phyloP scores from a whole-genome alignment of 2,797 vertebrate genomes.

The Onychomys leucogaster region DNA sequence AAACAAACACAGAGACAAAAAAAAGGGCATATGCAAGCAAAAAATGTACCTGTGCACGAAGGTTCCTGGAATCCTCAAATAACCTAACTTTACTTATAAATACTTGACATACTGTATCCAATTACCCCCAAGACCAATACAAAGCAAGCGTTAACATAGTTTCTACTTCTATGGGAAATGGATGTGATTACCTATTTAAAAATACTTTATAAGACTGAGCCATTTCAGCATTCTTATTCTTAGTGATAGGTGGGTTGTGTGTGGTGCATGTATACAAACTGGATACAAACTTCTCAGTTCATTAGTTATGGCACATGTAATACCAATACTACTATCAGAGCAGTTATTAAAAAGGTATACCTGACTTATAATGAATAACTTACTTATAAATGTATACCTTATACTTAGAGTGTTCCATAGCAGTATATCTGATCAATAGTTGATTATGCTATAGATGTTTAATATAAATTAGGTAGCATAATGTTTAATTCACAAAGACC shows the following conservation, averaged over 20 bases:
- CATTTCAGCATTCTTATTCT: conserved; percentile 66
- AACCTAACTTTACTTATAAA: conserved; percentile 49
- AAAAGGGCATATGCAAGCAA: not conserved
- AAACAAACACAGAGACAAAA: not conserved
- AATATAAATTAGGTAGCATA: not conserved
- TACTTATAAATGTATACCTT: conserved; percentile 1
- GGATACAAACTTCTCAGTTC: conserved; percentile 24
- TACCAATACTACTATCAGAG: not conserved
- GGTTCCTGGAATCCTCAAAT: conserved; percentile 45
- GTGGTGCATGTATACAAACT: not conserved
- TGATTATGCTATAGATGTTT: not conserved
- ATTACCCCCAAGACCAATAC: conserved; percentile 7
- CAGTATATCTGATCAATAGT: conserved; percentile 56
- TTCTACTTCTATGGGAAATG: conserved; percentile 56
- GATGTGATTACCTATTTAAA: conserved; percentile 55
- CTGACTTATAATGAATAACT: not conserved
- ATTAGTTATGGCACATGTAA: not conserved
- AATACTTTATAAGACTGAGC: conserved; percentile 61
- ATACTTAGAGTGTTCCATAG: conserved; percentile 32
- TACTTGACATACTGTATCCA: conserved; percentile 4
- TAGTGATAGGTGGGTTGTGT: conserved; percentile 39
- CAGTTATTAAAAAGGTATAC: not conserved
- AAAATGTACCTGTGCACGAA: not conserved
- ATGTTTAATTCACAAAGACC: not conserved
- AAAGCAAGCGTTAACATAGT: conserved; percentile 6